These are phyloP conservation scores for Teleopsis dalmanni DNA, from an alignment of 1,140 invertebrate genomes.

Conservation along the genomic window DNA sequence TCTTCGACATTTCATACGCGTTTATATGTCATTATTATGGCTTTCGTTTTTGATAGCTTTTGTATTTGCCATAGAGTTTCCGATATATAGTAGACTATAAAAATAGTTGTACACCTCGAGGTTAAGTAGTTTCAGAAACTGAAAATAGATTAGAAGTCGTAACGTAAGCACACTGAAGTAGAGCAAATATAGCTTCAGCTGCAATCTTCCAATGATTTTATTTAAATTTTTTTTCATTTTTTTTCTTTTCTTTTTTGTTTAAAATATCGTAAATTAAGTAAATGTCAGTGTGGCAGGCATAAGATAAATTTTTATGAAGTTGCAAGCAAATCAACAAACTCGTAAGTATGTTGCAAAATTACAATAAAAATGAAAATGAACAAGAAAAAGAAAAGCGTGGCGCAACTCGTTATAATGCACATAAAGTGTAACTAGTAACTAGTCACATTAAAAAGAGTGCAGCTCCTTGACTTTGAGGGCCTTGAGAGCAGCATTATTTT, in stretches of 20 bases:
- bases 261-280: constrained; percentile 43
- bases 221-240: no score
- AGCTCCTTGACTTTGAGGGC: no score
- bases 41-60: background rate
- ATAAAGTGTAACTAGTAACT: no score
- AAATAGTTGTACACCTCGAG: constrained; percentile 24
- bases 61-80: constrained; percentile 2
- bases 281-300: constrained; percentile 30
- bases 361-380: no score
- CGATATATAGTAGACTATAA: constrained; percentile 30
- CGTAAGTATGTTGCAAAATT: background rate
- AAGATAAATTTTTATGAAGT: constrained; percentile 18
- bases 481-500: constrained; percentile 19
- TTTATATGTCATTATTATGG: background rate
- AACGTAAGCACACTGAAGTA: no score
- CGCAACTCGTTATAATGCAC: no score
- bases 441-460: no score
- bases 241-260: no score
- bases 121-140: background rate
- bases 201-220: no score
- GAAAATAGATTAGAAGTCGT: background rate
- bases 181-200: no score
- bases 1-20: background rate
- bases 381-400: no score
- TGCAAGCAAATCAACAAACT: background rate